Base-by-base conservation (phyloP, 2,888 invertebrate species). In the Geophilus truncorum region DNA sequence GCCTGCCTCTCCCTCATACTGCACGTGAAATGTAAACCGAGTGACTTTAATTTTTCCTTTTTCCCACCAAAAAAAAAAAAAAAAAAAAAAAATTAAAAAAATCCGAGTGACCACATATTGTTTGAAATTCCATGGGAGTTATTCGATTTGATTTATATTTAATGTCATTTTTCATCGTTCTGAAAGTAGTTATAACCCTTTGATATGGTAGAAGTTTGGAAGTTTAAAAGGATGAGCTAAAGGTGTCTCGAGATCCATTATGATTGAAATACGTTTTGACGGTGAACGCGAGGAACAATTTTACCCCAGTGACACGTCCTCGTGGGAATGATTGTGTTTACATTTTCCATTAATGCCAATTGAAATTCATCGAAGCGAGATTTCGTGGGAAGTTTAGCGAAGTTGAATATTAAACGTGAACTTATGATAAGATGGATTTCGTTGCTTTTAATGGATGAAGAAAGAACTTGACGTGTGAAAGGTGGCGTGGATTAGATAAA, bases 251-350 rank as follows among this genome's bases (percentile, higher is more conserved):
- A 51, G 51, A 51, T 51, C 18, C 18, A 51, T 51, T 51, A 51
- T 51, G 18, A 62, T 62, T 21, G 57, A 62, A 62, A 23, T 62
- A 62, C 21, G 23, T 9, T n/a, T 62, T 18, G 5, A 12, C 12
- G 45, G 18, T 45, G 45, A 12, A 45, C 15, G 5, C 18, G 45
- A 4, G 25, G 28, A 70, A 9, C 25, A 70, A 23, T 70, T 25
- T 70, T 70, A 70, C 28, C 28, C 25, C 4, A 70, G 25, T n/a
- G 25, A 10, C 12, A 25, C 5, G 4, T 25, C 70, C 70, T 70
- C 21, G 25, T 25, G 70, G 70, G 70, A 70, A 70, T 70, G 70
- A 25, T 70, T 70, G 70, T 70, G 70, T 70, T 70, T 70, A 70
- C 70, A 25, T 70, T 28, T 28, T 10, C 70, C 28, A 70, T 70